A percentile compares a stretch with the other conserved stretches of the same genome.
These are phyloP conservation scores for Ophion obscuratus DNA, from an alignment of 2,888 invertebrate genomes.

Conservation along the genomic window DNA sequence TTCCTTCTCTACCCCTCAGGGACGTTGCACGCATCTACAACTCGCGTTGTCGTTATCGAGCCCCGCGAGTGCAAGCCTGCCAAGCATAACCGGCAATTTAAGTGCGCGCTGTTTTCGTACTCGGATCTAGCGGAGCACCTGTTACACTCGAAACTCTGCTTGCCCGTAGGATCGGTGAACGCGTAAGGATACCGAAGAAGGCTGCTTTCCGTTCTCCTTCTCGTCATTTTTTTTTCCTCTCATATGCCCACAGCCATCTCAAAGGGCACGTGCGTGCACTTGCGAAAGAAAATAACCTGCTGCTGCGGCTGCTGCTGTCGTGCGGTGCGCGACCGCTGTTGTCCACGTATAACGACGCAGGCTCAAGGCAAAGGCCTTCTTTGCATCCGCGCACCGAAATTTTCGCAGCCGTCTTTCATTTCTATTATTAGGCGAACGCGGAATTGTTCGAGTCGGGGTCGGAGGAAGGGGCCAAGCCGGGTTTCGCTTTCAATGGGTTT, in stretches of 20 bases:
- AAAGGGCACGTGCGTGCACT: conserved; percentile 39
- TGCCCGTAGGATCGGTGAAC: conserved; percentile 45
- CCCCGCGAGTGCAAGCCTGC: conserved; percentile 18
- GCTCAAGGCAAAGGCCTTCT: conserved; percentile 32
- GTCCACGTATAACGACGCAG: neutral
- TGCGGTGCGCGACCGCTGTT: conserved; percentile 22
- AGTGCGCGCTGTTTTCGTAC: conserved; percentile 63
- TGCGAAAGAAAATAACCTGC: conserved; percentile 40
- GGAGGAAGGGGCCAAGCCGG: too few species aligned
- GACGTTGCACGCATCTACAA: neutral
- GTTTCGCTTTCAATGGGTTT: too few species aligned
- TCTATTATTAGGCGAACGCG: conserved; percentile 23
- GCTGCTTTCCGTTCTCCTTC: conserved; percentile 1
- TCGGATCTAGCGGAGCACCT: conserved; percentile 73
- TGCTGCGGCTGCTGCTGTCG: conserved; percentile 13
- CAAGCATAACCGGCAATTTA: conserved; percentile 73
- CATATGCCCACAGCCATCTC: neutral
- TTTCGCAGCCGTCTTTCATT: conserved; percentile 29
- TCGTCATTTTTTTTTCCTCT: neutral
- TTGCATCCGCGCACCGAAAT: conserved; percentile 7
- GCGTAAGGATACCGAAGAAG: neutral
- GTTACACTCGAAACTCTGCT: conserved; percentile 71
- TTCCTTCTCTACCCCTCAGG: neutral
- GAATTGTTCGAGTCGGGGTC: conserved; percentile 2
- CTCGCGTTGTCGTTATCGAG: conserved; percentile 48